Conservation (phyloP, 2,888 invertebrate genomes). For the Frankliniella fusca region DNA sequence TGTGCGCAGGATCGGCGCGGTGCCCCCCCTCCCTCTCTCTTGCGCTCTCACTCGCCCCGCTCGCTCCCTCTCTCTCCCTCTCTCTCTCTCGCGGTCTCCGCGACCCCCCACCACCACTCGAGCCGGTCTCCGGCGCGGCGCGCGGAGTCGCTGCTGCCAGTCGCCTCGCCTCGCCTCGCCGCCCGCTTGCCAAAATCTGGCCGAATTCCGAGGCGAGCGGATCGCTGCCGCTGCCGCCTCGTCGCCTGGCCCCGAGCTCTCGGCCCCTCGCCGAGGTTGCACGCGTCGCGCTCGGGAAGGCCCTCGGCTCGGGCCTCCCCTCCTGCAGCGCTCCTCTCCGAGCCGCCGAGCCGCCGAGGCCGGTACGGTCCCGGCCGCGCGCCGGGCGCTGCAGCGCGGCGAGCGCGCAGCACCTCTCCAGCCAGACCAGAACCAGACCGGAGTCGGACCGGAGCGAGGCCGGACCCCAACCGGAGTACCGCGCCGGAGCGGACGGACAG, state of each 20-base stretch:
- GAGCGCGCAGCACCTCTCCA: neutral
- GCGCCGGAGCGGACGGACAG: neutral
- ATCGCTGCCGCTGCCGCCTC: conserved; percentile 3
- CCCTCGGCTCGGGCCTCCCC: neutral
- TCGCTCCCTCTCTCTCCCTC: conserved; percentile 28
- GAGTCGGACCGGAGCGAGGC: conserved; percentile 20
- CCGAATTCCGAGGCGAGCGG: conserved; percentile 23
- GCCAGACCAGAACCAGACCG: neutral
- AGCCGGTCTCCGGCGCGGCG: neutral
- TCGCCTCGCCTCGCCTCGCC: neutral
- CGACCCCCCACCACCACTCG: neutral
- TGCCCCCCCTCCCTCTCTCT: conserved; percentile 23
- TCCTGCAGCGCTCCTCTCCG: neutral
- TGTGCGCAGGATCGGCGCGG: conserved; percentile 19
- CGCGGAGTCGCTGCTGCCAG: neutral
- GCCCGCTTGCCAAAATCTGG: conserved; percentile 21
- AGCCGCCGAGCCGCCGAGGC: neutral
- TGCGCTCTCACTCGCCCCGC: neutral
- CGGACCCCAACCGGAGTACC: neutral
- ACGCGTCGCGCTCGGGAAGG: neutral
- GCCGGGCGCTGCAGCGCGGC: neutral
- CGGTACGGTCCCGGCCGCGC: neutral
- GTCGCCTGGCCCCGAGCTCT: neutral
- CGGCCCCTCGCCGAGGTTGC: neutral
- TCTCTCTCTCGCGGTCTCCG: neutral